Percentiles rank a stretch among this genome's conserved stretches.
Conservation (phyloP, 2,113 vertebrate genomes). For the Barbus barbus region DNA sequence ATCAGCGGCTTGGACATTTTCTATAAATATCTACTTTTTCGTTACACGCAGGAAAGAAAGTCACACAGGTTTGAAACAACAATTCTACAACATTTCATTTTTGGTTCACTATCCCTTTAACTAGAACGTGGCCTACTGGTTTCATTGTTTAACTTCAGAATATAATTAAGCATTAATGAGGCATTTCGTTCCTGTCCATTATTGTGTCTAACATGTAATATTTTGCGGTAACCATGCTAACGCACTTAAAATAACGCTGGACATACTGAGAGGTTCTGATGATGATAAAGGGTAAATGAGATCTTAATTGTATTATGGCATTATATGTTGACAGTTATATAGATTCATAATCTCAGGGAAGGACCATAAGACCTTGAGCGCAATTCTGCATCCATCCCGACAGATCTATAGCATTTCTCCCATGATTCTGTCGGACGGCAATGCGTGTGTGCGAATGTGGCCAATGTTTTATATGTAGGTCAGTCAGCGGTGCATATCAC, state of each 20-base stretch:
- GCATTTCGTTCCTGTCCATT: neutral
- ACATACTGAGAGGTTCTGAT: neutral
- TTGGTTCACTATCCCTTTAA: neutral
- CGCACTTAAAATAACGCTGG: neutral
- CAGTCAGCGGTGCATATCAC: slow-evolving; percentile 40
- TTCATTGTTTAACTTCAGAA: neutral
- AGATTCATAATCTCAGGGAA: slow-evolving; percentile 1
- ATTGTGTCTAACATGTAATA: neutral
- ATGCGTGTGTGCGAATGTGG: slow-evolving; percentile 14
- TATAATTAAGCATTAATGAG: neutral
- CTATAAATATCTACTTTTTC: neutral
- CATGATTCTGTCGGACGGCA: slow-evolving; percentile 13
- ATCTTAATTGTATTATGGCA: slow-evolving; percentile 10
- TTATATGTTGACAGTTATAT: slow-evolving; percentile 29
- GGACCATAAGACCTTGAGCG: slow-evolving; percentile 23
- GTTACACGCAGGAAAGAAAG: neutral
- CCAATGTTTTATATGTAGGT: slow-evolving; percentile 42
- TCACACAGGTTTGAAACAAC: neutral
- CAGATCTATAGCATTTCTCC: slow-evolving; percentile 16
- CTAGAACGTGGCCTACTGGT: neutral
- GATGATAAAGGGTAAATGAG: slow-evolving; percentile 32
- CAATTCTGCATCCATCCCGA: slow-evolving; percentile 21
- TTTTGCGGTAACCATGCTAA: slow-evolving; percentile 2
- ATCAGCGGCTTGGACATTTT: neutral
- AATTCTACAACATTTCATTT: neutral